Conservation (phyloP, 2,113 vertebrate genomes). For the Tachysurus vachellii region DNA sequence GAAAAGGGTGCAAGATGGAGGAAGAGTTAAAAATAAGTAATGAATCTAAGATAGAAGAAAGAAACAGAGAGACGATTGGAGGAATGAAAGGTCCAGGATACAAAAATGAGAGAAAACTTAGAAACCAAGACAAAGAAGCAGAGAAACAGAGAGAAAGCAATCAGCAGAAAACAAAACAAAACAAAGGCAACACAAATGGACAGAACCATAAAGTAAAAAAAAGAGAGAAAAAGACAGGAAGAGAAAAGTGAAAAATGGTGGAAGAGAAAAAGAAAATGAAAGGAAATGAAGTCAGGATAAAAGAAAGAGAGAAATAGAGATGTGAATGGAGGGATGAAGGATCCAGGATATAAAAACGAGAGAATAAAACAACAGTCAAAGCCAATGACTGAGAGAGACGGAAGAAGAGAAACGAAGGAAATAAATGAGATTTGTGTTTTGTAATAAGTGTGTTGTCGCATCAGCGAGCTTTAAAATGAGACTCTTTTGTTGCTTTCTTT, state of each 20-base stretch:
- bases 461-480: constrained; percentile 17
- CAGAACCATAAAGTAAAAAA: not conserved
- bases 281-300: no score
- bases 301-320: not conserved
- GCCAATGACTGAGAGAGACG: not conserved
- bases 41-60: not conserved
- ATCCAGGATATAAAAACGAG: not conserved
- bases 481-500: constrained; percentile 26
- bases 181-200: not conserved
- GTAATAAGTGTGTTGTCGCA: not conserved
- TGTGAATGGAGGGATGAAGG: not conserved
- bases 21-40: no score
- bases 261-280: not conserved
- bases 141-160: not conserved
- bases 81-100: not conserved
- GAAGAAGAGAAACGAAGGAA: not conserved
- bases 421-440: not conserved
- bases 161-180: not conserved
- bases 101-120: not conserved
- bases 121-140: not conserved
- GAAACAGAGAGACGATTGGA: not conserved
- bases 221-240: not conserved
- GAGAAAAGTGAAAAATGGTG: not conserved
- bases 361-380: not conserved
- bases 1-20: no score